Evolutionary conservation across 92 coral and sea anemone species (phyloP).

Genomic region (Zoanthus gigantus): DNA sequence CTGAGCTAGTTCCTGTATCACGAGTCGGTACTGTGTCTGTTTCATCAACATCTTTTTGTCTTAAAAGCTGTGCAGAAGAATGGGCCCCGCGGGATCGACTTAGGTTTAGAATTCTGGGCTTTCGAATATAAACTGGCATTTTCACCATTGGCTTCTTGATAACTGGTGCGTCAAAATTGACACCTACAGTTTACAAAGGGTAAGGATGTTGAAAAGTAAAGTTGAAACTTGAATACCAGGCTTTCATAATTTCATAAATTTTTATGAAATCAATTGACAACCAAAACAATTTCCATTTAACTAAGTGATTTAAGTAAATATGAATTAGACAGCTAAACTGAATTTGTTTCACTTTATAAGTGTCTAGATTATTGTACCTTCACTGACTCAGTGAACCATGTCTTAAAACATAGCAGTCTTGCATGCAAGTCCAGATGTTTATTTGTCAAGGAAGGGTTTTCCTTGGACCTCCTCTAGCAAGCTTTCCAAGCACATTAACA

Average conservation of each 20-base stretch:
- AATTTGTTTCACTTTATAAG: no score
- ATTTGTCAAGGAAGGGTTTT: no score
- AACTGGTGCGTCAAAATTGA: constrained; percentile 25
- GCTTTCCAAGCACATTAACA: no score
- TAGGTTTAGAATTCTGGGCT: constrained; percentile 18
- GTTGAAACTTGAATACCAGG: not conserved
- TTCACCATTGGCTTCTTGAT: constrained; percentile 34
- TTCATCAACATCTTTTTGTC: constrained; percentile 14
- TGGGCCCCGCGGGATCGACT: not conserved
- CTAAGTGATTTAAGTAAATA: no score
- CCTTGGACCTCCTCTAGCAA: no score
- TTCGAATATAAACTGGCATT: constrained; percentile 28
- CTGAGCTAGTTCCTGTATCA: constrained; percentile 5
- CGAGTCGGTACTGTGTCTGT: constrained; percentile 30
- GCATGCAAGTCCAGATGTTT: no score
- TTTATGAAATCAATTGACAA: no score
- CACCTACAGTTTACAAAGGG: not conserved
- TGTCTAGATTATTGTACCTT: no score
- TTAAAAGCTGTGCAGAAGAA: not conserved
- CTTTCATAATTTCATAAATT: not conserved
- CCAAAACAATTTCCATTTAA: no score
- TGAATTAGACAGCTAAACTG: no score
- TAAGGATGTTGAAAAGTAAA: not conserved
- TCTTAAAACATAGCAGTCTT: no score
- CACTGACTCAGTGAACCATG: no score